Base-by-base conservation (phyloP, 2,113 vertebrate genomes). In the Ctenomys sociabilis region DNA sequence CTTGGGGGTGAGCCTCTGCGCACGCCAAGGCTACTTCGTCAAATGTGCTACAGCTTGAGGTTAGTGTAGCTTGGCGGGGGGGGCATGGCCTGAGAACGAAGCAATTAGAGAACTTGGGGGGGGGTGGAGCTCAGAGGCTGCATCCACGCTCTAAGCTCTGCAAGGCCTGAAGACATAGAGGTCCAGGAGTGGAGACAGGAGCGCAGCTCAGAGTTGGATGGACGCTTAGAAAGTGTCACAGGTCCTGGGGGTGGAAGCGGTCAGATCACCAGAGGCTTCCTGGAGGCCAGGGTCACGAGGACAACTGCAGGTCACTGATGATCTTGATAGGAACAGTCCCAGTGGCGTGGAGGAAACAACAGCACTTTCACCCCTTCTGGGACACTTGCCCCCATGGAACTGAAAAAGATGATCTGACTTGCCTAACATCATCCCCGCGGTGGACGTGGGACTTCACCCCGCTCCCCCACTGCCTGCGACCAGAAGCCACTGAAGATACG, bases 131-230 rank as follows among this genome's bases (percentile, higher is more conserved):
- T n/a, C n/a, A n/a, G 12, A 54, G 17, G 59, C 26, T 32, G 7
- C 40, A 26, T 64, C 30, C 30, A 90, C 80, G 88, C 32, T 93
- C n/a, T 30, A 90, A 88, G 85, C 32, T 93, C 92, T 86, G 68
- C 12, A 66, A 75, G 26, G 70, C 35, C 24, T 30, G 28, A 43
- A 54, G 9, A 70, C 21, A 63, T 26, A 72, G 59, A 49, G 11
- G 22, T 45, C 87, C 63, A 28, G 14, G 26, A 59, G 64, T 75
- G 59, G 45, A 94, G 35, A 82, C 21, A 66, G 22, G 32, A 83
- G 35, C 3, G n/a, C 57, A 30, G 24, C 21, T 82, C 8, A 68
- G 75, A 49, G 52, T 52, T 43, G 66, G 81, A 80, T 87, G 43
- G 49, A 59, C 82, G 94, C 35, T 9, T 16, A 90, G 78, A 87